Conservation (phyloP, 1,140 invertebrate genomes). For the Ceratitis capitata region DNA sequence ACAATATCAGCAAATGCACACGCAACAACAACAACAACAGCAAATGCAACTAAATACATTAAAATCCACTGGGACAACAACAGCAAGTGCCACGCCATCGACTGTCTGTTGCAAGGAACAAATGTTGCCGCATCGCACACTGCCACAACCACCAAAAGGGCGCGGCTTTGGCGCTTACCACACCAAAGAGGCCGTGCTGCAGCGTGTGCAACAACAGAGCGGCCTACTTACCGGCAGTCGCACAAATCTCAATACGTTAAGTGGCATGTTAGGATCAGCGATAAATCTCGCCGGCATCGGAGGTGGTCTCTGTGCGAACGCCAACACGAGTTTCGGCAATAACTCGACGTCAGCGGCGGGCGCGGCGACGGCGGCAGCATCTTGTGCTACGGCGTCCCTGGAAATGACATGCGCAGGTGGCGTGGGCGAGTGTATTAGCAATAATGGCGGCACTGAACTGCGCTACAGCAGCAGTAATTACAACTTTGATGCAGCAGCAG, state of each 20-base stretch:
- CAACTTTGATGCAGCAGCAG: neutral
- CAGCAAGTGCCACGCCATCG: neutral
- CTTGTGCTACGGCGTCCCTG: no score
- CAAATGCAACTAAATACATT: constrained; percentile 22
- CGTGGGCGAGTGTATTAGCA: neutral
- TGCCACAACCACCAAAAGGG: constrained; percentile 55
- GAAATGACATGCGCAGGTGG: neutral
- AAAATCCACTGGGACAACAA: constrained; percentile 38
- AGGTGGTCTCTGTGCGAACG: neutral
- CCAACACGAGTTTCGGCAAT: constrained; percentile 2
- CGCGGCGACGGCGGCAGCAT: neutral
- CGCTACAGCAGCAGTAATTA: constrained; percentile 37
- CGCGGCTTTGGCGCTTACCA: constrained; percentile 51
- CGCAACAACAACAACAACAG: neutral
- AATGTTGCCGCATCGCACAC: constrained; percentile 47
- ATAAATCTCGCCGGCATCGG: neutral
- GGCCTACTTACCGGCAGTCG: constrained; percentile 47
- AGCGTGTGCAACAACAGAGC: constrained; percentile 58
- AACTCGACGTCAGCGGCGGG: neutral
- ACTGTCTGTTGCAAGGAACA: constrained; percentile 7
- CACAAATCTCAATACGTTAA: constrained; percentile 45
- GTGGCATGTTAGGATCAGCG: constrained; percentile 33
- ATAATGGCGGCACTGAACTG: neutral
- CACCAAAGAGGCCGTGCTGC: constrained; percentile 51
- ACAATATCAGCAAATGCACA: constrained; percentile 43